phyloP scores from a whole-genome alignment of 2,888 invertebrate species.

The Nephrocerus scutellatus region DNA sequence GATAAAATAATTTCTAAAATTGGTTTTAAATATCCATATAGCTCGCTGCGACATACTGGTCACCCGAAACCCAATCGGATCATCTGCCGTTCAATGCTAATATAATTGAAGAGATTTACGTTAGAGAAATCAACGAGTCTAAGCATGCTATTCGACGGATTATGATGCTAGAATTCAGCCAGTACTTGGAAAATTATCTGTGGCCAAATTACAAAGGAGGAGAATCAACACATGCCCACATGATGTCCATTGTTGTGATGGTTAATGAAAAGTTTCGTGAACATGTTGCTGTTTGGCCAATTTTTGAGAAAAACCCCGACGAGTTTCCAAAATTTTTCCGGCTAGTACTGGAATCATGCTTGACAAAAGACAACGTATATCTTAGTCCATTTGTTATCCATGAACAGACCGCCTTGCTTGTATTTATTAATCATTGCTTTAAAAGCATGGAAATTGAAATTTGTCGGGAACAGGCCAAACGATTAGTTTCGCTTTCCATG shows the following conservation, averaged over 20 bases:
- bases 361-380: conserved; percentile 47
- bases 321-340: conserved; percentile 77
- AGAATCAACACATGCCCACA: conserved; percentile 74
- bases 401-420: conserved; percentile 81
- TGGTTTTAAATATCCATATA: conserved; percentile 37
- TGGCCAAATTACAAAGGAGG: conserved; percentile 89
- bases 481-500: conserved; percentile 86
- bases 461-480: conserved; percentile 85
- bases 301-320: conserved; percentile 69
- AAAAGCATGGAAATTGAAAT: conserved; percentile 95
- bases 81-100: conserved; percentile 69
- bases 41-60: conserved; percentile 91
- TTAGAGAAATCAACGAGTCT: conserved; percentile 76
- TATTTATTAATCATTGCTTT: conserved; percentile 94
- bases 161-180: conserved; percentile 95
- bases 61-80: conserved; percentile 67
- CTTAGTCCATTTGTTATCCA: conserved; percentile 41
- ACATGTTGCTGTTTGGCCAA: conserved; percentile 92
- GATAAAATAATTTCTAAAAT: conserved; percentile 19
- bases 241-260: conserved; percentile 96
- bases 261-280: conserved; percentile 98
- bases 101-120: conserved; percentile 83
- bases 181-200: conserved; percentile 91
- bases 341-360: conserved; percentile 67
- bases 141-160: conserved; percentile 79